Conservation (phyloP, 2,113 vertebrate species). For the Microtus oregoni region DNA sequence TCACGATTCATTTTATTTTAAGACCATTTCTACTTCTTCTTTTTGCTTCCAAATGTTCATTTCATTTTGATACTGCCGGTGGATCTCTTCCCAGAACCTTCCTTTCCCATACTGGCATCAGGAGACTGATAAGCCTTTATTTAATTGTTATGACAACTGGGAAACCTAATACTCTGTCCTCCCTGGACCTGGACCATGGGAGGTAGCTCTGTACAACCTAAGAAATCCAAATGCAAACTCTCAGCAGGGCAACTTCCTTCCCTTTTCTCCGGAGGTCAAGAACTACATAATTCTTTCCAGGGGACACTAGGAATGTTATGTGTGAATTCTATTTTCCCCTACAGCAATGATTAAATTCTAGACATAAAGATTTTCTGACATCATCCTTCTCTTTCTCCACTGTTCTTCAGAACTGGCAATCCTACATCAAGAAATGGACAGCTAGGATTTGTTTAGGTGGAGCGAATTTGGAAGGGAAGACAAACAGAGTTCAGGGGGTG, state of each 20-base stretch:
- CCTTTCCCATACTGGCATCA: background rate
- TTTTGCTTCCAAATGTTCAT: background rate
- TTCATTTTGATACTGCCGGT: background rate
- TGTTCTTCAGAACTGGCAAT: background rate
- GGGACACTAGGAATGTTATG: background rate
- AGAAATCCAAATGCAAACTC: background rate
- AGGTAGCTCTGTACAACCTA: background rate
- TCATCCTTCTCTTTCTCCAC: background rate
- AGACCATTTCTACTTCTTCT: background rate
- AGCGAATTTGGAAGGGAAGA: background rate
- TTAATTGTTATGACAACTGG: background rate
- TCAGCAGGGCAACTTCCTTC: background rate
- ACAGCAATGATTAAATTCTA: background rate
- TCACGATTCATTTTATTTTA: constrained; percentile 26
- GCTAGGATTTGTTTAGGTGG: background rate
- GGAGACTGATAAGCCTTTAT: background rate
- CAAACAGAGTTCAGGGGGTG: background rate
- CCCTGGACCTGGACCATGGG: background rate
- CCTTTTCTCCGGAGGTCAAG: background rate
- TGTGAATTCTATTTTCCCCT: background rate
- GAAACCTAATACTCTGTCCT: background rate
- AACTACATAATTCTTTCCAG: background rate
- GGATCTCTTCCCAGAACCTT: background rate
- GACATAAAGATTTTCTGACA: background rate
- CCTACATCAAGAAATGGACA: background rate